Evolutionary conservation across 2,888 invertebrate species (phyloP).

Genomic region (Mesoligia furuncula): DNA sequence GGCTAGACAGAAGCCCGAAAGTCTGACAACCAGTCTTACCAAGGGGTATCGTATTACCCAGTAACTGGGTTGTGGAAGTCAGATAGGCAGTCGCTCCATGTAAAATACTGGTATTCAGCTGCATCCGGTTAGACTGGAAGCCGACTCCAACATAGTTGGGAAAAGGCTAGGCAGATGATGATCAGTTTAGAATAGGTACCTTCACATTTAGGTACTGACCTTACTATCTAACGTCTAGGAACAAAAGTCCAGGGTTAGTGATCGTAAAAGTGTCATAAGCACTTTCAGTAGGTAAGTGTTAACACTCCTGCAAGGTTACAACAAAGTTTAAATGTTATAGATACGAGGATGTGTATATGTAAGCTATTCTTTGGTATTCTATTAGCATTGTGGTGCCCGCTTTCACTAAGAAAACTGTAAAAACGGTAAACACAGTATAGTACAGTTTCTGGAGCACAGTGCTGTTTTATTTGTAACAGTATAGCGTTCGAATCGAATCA

Average conservation of each 20-base stretch:
- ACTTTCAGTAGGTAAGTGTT: slow-evolving; percentile 10
- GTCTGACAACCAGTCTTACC: no score
- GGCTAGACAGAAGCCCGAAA: no score
- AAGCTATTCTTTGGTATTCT: background rate
- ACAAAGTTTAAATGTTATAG: slow-evolving; percentile 28
- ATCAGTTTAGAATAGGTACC: background rate
- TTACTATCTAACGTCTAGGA: slow-evolving; percentile 39
- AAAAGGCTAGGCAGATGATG: no score
- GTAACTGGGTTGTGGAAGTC: no score
- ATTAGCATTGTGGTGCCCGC: background rate
- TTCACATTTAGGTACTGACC: slow-evolving; percentile 33
- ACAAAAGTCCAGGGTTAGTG: slow-evolving; percentile 10
- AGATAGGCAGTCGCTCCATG: no score
- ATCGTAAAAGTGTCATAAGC: slow-evolving; percentile 28
- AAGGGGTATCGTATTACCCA: no score
- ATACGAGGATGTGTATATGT: background rate
- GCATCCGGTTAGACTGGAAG: no score
- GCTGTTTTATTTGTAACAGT: background rate
- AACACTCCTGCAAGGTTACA: slow-evolving; percentile 37
- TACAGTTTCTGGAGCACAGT: no score
- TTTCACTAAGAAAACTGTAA: no score
- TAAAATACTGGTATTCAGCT: no score
- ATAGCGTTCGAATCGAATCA: background rate
- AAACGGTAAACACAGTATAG: no score
- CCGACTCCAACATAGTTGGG: no score